phyloP scores from a whole-genome alignment of 2,888 invertebrate genomes.

The Hipparchia semele region DNA sequence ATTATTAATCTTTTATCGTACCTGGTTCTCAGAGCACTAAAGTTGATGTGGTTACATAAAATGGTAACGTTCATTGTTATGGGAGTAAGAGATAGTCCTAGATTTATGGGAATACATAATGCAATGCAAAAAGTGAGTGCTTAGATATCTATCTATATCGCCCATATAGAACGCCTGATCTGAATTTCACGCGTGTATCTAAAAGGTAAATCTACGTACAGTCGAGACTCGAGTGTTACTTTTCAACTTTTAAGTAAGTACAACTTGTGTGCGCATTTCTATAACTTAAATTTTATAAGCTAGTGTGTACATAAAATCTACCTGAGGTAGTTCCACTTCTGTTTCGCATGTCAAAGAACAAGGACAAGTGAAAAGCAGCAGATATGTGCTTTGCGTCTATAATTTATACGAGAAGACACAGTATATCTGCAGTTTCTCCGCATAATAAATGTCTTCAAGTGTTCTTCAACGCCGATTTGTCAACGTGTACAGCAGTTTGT shows the following conservation, averaged over 20 bases:
- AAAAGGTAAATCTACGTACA: too few species aligned
- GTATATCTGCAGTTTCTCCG: background rate
- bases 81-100: constrained; percentile 3
- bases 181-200: too few species aligned
- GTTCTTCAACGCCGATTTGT: background rate
- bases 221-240: too few species aligned
- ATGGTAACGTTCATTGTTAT: constrained; percentile 6
- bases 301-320: too few species aligned
- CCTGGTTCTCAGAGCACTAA: constrained; percentile 10
- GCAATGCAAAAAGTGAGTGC: background rate
- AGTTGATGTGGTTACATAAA: constrained; percentile 3
- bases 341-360: too few species aligned
- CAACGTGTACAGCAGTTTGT: background rate
- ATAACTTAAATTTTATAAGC: too few species aligned
- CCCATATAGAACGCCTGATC: too few species aligned
- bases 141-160: background rate
- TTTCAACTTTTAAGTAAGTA: too few species aligned
- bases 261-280: too few species aligned
- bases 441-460: constrained; percentile 4
- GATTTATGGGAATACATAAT: constrained; percentile 4
- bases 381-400: background rate
- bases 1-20: constrained; percentile 12
- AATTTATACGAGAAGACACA: background rate
- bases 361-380: too few species aligned
- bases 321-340: too few species aligned